Evolutionary conservation across 2,113 vertebrate species (phyloP).

Genomic region (Conger conger): DNA sequence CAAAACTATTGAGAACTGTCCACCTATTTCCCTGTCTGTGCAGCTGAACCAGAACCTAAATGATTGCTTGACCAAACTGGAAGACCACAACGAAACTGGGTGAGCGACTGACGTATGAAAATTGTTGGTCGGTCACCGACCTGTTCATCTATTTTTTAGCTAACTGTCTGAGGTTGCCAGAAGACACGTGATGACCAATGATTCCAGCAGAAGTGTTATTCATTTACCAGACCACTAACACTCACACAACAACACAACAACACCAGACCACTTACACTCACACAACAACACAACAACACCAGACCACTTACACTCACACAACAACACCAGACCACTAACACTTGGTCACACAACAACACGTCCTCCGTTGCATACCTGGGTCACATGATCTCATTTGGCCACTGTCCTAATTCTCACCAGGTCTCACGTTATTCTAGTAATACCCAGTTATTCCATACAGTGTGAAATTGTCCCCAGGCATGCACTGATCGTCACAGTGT

Average conservation of each 20-base stretch:
- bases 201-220: conserved; percentile 14
- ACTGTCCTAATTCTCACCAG: neutral
- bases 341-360: neutral
- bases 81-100: conserved; percentile 76
- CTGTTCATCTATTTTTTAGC: too few relatives aligned
- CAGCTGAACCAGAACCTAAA: conserved; percentile 93
- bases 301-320: too few relatives aligned
- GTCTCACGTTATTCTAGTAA: neutral
- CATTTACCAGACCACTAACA: neutral
- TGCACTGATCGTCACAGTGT: neutral
- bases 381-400: neutral
- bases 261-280: too few relatives aligned
- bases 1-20: neutral
- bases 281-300: too few relatives aligned
- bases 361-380: neutral
- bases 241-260: neutral
- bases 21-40: conserved; percentile 9
- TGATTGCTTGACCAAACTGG: conserved; percentile 87
- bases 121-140: neutral
- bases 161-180: neutral
- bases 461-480: neutral
- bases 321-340: conserved; percentile 18
- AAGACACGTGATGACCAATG: conserved; percentile 21
- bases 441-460: neutral
- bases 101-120: conserved; percentile 42